Evolutionary conservation across 2,797 vertebrate species (phyloP).

Genomic region (Sebastolobus altivelis): DNA sequence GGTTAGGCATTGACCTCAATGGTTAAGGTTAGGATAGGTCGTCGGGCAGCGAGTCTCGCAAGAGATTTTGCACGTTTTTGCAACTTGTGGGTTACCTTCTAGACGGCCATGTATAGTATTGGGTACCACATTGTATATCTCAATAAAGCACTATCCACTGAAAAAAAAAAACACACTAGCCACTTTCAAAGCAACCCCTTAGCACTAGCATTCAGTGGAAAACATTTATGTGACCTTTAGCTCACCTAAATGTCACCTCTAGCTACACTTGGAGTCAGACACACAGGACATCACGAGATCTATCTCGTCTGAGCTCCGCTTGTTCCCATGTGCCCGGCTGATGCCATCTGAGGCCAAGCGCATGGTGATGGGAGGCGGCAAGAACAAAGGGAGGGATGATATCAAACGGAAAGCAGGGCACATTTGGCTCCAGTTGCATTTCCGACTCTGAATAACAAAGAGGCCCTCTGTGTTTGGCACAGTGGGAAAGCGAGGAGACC

Average conservation of each 20-base stretch:
- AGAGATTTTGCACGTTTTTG: too few relatives aligned
- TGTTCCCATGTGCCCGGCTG: slow-evolving; percentile 48
- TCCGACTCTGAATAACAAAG: slow-evolving; percentile 83
- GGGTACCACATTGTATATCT: background rate
- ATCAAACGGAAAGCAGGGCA: slow-evolving; percentile 77
- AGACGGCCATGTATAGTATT: background rate
- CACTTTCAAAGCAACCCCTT: slow-evolving; percentile 16
- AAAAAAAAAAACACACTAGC: background rate
- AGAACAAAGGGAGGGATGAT: slow-evolving; percentile 79
- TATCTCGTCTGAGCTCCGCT: slow-evolving; percentile 43
- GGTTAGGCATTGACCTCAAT: too few relatives aligned
- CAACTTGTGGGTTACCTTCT: too few relatives aligned
- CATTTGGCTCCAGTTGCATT: slow-evolving; percentile 79
- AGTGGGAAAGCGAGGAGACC: slow-evolving; percentile 58
- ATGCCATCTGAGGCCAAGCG: slow-evolving; percentile 54
- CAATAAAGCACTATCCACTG: background rate
- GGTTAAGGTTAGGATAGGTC: too few relatives aligned
- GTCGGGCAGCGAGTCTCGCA: too few relatives aligned
- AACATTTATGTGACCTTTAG: slow-evolving; percentile 66
- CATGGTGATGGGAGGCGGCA: slow-evolving; percentile 53
- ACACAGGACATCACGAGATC: slow-evolving; percentile 45
- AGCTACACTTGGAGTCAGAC: slow-evolving; percentile 55
- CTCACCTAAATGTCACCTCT: slow-evolving; percentile 58
- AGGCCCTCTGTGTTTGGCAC: slow-evolving; percentile 74
- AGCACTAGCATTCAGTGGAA: slow-evolving; percentile 1